phyloP scores from a whole-genome alignment of 2,888 invertebrate genomes.

The Hypena proboscidalis region DNA sequence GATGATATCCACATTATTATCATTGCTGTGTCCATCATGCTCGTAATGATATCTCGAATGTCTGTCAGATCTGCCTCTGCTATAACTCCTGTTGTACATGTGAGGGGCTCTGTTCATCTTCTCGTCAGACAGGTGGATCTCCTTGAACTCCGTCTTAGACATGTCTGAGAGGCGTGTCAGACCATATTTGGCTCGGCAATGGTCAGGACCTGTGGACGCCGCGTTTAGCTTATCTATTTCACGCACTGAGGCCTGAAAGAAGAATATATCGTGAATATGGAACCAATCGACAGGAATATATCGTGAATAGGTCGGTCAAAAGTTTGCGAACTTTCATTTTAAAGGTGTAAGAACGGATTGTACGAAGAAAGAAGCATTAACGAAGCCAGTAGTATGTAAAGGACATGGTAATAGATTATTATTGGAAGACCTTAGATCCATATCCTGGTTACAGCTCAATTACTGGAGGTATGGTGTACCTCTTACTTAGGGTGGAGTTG shows the following conservation, averaged over 20 bases:
- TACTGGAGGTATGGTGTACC: no score
- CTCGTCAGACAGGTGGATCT: conserved; percentile 76
- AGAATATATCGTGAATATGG: conserved; percentile 16
- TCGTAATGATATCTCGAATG: conserved; percentile 10
- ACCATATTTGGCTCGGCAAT: conserved; percentile 82
- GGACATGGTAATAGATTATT: no score
- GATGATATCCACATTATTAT: conserved; percentile 52
- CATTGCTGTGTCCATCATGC: conserved; percentile 16
- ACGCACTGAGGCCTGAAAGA: conserved; percentile 76
- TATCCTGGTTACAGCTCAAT: no score
- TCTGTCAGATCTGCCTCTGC: conserved; percentile 18
- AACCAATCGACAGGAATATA: background rate
- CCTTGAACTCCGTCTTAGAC: conserved; percentile 85
- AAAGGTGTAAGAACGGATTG: no score
- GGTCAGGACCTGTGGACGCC: conserved; percentile 64
- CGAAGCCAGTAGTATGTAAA: no score
- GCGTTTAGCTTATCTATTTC: conserved; percentile 80
- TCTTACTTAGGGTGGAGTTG: no score
- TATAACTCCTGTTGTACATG: conserved; percentile 59
- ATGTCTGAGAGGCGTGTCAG: conserved; percentile 87
- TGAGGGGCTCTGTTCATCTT: conserved; percentile 47
- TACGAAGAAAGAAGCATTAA: no score
- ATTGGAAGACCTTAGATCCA: no score
- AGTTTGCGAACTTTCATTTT: no score
- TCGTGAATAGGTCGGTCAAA: no score